Evolutionary conservation across 2,888 invertebrate genomes (phyloP), one percentile per base, ranked within the genome.

Genomic region (Zootermopsis nevadensis): DNA sequence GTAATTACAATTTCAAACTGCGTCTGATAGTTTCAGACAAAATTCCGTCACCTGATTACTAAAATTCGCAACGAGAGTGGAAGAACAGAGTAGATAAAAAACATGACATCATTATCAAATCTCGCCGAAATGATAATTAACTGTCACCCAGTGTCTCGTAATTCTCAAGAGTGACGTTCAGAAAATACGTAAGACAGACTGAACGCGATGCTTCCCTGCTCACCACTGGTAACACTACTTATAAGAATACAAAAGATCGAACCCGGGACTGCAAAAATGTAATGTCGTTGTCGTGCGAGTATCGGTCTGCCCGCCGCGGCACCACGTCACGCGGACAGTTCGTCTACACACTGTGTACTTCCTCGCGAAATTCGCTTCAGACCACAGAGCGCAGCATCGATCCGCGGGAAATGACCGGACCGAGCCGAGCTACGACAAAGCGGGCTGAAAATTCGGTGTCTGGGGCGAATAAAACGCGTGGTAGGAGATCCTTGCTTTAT

Each of bases 381-480:
- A 35, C 33, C 35, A 24, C 19, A 77, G 53, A 53, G 66, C 24
- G 31, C 33, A 15, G 35, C 79, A 79, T 79, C 79, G 79, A 79
- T 79, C 79, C 35, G 77, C 53, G 77, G 31, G 55, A 31, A 60
- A 60, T 60, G 38, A 27, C 55, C 79, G 79, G 35, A 35, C 79
- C 79, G 79, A 79, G 79, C 79, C 79, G 79, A 66, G 79, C 79
- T 79, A 77, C 77, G 19, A 22, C 30, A 8, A 31, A 10, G 79
- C 60, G 66, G 15, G 35, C 79, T 66, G 79, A 24, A 66, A 77
- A 38, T 79, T 79, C 38, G 79, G 79, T 38, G 35, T 55, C 79
- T 33, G n/a, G 79, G 38, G 38, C 38, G 74, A 74, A 74, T 74
- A 42, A n/a, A 38, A 22, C 4, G 19, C 27, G 27, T n/a, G n/a